Evolutionary conservation across 1,140 invertebrate genomes (phyloP).

Genomic region (Drosophila melanica): DNA sequence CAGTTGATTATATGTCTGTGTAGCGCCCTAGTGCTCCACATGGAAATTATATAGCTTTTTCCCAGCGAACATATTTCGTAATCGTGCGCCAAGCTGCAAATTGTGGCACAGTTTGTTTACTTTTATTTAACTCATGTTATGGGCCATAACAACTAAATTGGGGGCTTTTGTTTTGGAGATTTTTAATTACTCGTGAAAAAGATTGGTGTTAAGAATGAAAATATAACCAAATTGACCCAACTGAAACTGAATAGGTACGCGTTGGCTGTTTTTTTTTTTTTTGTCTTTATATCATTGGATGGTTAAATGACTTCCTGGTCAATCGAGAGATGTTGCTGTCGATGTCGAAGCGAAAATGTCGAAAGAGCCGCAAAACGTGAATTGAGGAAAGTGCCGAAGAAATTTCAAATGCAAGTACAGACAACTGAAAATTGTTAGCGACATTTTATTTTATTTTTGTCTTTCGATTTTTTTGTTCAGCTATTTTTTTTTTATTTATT

Average conservation of each 20-base stretch:
- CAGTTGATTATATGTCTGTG: slow-evolving; percentile 54
- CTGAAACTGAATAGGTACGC: not conserved
- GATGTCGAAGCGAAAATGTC: slow-evolving; percentile 40
- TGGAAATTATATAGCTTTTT: slow-evolving; percentile 51
- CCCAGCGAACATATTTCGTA: slow-evolving; percentile 64
- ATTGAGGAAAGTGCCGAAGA: slow-evolving; percentile 68
- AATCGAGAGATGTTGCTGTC: slow-evolving; percentile 12
- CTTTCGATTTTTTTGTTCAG: slow-evolving; percentile 39
- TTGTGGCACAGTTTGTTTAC: slow-evolving; percentile 21
- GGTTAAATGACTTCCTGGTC: slow-evolving; percentile 69
- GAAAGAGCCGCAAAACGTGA: slow-evolving; percentile 35
- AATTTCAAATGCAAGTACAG: slow-evolving; percentile 57
- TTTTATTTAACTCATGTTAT: slow-evolving; percentile 12
- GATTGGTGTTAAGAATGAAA: not conserved
- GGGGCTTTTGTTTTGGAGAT: not conserved
- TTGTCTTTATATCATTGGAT: slow-evolving; percentile 4
- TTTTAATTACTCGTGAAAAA: not conserved
- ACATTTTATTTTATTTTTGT: slow-evolving; percentile 63
- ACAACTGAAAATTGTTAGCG: slow-evolving; percentile 70
- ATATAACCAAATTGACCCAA: not conserved
- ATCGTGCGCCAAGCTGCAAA: slow-evolving; percentile 40
- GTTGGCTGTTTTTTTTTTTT: too few relatives aligned
- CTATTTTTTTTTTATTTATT: slow-evolving; percentile 19
- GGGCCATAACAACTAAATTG: not conserved
- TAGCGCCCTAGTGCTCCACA: slow-evolving; percentile 54